Conservation (phyloP, 2,797 vertebrate genomes). For the Lemur catta region DNA sequence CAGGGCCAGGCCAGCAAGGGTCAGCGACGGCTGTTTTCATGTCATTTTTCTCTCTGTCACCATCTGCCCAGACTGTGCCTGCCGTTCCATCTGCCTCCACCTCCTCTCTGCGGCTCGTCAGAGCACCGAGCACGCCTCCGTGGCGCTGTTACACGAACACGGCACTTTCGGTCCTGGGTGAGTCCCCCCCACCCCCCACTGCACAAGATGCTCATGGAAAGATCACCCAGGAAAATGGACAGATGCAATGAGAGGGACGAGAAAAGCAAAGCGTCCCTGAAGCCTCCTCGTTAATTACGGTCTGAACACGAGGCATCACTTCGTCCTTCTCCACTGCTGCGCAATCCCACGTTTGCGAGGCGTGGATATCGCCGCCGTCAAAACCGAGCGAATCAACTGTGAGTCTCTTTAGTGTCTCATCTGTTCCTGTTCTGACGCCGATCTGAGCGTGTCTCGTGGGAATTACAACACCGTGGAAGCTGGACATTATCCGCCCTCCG, state of each 20-base stretch:
- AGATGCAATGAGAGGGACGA: neutral
- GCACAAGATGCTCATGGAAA: neutral
- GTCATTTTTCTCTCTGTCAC: rapidly evolving
- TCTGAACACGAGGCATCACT: neutral
- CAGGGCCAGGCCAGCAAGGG: neutral
- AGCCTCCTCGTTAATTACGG: neutral
- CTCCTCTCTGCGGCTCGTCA: neutral
- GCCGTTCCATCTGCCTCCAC: rapidly evolving
- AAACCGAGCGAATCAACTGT: slow-evolving; percentile 43
- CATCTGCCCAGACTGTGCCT: rapidly evolving
- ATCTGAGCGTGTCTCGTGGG: neutral
- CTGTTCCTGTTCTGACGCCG: neutral
- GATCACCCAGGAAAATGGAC: neutral
- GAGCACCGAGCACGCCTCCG: rapidly evolving
- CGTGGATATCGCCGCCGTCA: neutral
- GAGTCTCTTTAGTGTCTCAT: slow-evolving; percentile 16
- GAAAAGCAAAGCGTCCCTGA: neutral
- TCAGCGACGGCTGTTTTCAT: no score
- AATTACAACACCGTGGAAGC: neutral
- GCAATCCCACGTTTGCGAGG: neutral
- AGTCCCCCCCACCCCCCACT: neutral
- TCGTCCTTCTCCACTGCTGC: no score
- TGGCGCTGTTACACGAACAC: neutral
- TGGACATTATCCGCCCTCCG: slow-evolving; percentile 10
- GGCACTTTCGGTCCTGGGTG: neutral